A percentile compares a stretch with the other conserved stretches of the same genome.
phyloP scores from a whole-genome alignment of 2,888 invertebrate species.

The Byasa hedistus region DNA sequence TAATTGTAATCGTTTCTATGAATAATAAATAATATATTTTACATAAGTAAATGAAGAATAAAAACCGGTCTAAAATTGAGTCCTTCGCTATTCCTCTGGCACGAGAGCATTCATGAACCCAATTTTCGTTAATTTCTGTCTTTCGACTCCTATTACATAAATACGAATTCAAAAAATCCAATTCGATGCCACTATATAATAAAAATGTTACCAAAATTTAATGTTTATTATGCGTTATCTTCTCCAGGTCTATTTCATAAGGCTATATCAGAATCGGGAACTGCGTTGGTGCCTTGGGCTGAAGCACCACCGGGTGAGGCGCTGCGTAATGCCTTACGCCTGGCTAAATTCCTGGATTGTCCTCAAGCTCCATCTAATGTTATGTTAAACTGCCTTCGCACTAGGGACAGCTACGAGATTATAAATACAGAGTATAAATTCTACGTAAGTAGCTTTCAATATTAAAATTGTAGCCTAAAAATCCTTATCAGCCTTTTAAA shows the following conservation, averaged over 20 bases:
- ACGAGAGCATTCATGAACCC: too few species aligned
- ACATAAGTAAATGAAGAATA: too few species aligned
- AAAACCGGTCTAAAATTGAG: too few species aligned
- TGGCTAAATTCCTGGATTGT: slow-evolving; percentile 82
- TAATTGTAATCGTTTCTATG: too few species aligned
- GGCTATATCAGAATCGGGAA: slow-evolving; percentile 88
- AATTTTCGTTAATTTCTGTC: too few species aligned
- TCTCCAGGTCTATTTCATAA: slow-evolving; percentile 83
- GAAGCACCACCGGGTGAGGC: slow-evolving; percentile 82
- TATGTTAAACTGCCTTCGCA: slow-evolving; percentile 82
- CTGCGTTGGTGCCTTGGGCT: slow-evolving; percentile 84
- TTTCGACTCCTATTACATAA: too few species aligned
- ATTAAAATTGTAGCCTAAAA: too few species aligned
- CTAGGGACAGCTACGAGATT: slow-evolving; percentile 81
- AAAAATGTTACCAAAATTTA: background rate
- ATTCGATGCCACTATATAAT: too few species aligned
- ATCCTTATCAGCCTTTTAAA: too few species aligned
- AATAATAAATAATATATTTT: too few species aligned
- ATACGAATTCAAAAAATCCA: too few species aligned
- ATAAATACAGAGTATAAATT: slow-evolving; percentile 83
- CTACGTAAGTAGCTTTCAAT: slow-evolving; percentile 77
- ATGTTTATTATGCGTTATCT: slow-evolving; percentile 14
- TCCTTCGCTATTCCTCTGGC: too few species aligned
- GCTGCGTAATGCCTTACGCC: slow-evolving; percentile 76
- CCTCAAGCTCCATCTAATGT: slow-evolving; percentile 69